These are phyloP conservation scores for Brienomyrus brachyistius DNA, from an alignment of 2,113 vertebrate species.

Conservation along the genomic window DNA sequence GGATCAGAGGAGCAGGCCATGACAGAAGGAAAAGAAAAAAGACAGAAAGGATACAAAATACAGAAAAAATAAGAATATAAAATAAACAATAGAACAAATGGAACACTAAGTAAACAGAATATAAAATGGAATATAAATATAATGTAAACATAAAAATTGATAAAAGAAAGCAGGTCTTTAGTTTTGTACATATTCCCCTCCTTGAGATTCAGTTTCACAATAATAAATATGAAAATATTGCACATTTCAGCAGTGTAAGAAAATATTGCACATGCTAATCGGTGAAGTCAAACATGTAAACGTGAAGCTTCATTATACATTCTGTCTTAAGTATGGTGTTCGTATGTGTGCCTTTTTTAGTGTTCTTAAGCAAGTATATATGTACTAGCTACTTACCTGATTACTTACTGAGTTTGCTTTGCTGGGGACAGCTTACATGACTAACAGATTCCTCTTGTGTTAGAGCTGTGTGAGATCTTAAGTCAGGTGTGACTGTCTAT, in stretches of 20 bases:
- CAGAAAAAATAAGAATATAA: background rate
- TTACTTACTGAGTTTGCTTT: background rate
- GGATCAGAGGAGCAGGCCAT: no score
- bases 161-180: background rate
- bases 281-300: background rate
- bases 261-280: background rate
- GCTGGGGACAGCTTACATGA: constrained; percentile 2
- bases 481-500: constrained; percentile 7
- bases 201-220: background rate
- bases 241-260: background rate
- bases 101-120: background rate
- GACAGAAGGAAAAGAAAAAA: no score
- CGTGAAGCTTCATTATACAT: background rate
- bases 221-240: background rate
- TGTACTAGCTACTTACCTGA: background rate
- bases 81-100: background rate
- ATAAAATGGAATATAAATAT: background rate
- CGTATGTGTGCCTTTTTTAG: background rate
- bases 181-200: background rate
- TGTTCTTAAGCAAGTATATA: background rate
- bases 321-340: background rate
- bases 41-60: no score
- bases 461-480: background rate
- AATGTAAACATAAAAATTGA: background rate
- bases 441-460: constrained; percentile 5